Evolutionary conservation across 2,797 vertebrate species (phyloP).

Genomic region (Apogon hyalosoma): DNA sequence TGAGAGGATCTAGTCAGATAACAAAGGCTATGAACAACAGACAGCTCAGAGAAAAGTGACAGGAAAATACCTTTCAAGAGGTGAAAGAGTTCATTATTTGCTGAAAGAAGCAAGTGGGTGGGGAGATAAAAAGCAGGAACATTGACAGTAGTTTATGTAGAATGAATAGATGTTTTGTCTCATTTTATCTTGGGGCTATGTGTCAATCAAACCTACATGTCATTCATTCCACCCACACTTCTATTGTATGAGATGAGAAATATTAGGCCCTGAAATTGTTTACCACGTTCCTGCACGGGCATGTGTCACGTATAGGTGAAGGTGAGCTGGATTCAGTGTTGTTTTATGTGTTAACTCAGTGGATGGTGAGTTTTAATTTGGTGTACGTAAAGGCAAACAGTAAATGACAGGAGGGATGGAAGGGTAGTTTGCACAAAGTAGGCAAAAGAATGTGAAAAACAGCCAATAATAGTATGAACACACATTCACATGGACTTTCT

Average conservation of each 20-base stretch:
- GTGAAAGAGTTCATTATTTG: conserved; percentile 37
- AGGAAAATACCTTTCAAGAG: not conserved
- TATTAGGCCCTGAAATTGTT: not conserved
- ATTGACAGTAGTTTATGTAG: conserved; percentile 26
- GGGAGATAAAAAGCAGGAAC: conserved; percentile 28
- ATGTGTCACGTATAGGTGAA: conserved; percentile 9
- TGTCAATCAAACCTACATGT: conserved; percentile 54
- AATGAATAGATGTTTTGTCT: conserved; percentile 37
- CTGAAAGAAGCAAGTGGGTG: conserved; percentile 24
- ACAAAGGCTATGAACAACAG: conserved; percentile 51
- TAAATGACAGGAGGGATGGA: too few species aligned
- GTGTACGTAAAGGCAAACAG: too few species aligned
- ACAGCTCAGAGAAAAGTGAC: conserved; percentile 25
- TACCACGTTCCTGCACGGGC: conserved; percentile 22
- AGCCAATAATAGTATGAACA: not conserved
- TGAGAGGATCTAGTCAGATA: conserved; percentile 49
- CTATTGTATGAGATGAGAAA: conserved; percentile 24
- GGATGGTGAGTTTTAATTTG: too few species aligned
- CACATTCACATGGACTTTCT: conserved; percentile 16
- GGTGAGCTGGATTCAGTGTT: conserved; percentile 19
- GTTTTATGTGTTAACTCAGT: not conserved
- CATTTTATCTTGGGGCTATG: conserved; percentile 41
- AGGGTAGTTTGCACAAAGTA: not conserved
- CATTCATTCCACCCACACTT: conserved; percentile 41
- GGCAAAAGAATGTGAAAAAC: not conserved